Evolutionary conservation across 2,797 vertebrate genomes (phyloP), one percentile per base, ranked within the genome.

Genomic region (Tolypeutes matacus): DNA sequence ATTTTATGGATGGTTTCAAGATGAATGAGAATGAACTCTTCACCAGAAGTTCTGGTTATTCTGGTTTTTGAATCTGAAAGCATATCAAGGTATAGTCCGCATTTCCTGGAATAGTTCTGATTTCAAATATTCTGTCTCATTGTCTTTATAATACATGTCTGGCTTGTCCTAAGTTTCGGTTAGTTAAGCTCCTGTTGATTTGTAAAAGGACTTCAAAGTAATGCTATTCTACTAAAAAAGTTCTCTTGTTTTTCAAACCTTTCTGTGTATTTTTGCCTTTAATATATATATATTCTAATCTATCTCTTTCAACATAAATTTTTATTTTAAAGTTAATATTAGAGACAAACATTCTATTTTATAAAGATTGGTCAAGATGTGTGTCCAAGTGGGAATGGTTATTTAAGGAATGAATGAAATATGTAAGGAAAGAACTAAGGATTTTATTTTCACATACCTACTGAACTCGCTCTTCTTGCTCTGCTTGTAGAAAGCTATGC

Each of bases 11-110:
- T 83, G 77, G 78, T 82, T 96, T 96, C 80, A 65, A 83, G 87
- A 70, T 85, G 90, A 82, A 60, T 51, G 36, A 86, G 73, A 88
- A 91, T 95, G 92, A 93, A 36, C 13, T 93, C 39, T 58, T 91
- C 13, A n/a, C 87, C 58, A 25, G 56, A 72, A 93, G 25, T 89
- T 84, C 94, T 93, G 93, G 96, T 96, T 96, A 31, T 96, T 92
- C 96, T 91, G 82, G 95, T 95, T 96, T 84, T 64, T 72, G 94
- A 56, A 81, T 89, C 76, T 94, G 88, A 95, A 77, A 84, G 42
- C 78, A 0, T 91, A 73, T 91, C 93, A 94, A 73, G 91, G 64
- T 80, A 49, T 3, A 62, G 83, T 82, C 46, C 42, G 64, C 34
- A 60, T 96, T 91, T 95, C 86, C 77, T 89, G 64, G 39, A 91